Evolutionary conservation across 1,140 invertebrate species (phyloP).

Genomic region (Thereuonema tuberculata): DNA sequence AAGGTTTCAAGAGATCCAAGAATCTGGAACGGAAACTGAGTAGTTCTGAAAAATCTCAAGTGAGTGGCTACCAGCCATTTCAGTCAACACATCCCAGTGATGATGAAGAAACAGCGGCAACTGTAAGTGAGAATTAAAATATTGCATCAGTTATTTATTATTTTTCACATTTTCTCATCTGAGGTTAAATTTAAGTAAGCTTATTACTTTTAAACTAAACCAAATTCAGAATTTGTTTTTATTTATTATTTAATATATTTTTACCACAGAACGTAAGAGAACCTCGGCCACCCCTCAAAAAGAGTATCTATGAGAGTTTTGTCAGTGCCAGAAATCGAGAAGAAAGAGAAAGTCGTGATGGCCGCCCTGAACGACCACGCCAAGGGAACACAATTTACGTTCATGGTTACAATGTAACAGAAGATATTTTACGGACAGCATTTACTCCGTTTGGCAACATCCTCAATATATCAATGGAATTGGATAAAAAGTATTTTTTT

Average conservation of each 20-base stretch:
- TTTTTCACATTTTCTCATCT: not conserved
- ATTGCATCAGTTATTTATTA: not conserved
- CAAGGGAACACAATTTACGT: slow-evolving; percentile 77
- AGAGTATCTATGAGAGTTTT: slow-evolving; percentile 42
- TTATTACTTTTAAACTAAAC: not conserved
- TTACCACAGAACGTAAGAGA: too few relatives aligned
- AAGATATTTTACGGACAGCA: slow-evolving; percentile 64
- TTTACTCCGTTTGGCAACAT: slow-evolving; percentile 65
- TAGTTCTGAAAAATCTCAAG: slow-evolving; percentile 38
- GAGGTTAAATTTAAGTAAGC: not conserved
- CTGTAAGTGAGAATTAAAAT: not conserved
- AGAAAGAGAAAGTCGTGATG: slow-evolving; percentile 35
- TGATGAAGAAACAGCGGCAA: slow-evolving; percentile 26
- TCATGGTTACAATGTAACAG: slow-evolving; percentile 59
- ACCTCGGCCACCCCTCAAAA: not conserved
- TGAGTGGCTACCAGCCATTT: slow-evolving; percentile 79
- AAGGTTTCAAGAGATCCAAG: slow-evolving; percentile 43
- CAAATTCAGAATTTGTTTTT: too few relatives aligned
- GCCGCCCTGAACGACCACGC: slow-evolving; percentile 46
- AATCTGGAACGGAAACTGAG: slow-evolving; percentile 63
- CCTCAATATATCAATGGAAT: slow-evolving; percentile 77
- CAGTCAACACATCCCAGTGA: slow-evolving; percentile 62
- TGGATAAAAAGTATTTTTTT: slow-evolving; percentile 52
- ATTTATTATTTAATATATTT: too few relatives aligned
- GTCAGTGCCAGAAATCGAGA: slow-evolving; percentile 48